Base-by-base conservation (phyloP, 2,113 vertebrate species). In the Cyprinodon tularosa region DNA sequence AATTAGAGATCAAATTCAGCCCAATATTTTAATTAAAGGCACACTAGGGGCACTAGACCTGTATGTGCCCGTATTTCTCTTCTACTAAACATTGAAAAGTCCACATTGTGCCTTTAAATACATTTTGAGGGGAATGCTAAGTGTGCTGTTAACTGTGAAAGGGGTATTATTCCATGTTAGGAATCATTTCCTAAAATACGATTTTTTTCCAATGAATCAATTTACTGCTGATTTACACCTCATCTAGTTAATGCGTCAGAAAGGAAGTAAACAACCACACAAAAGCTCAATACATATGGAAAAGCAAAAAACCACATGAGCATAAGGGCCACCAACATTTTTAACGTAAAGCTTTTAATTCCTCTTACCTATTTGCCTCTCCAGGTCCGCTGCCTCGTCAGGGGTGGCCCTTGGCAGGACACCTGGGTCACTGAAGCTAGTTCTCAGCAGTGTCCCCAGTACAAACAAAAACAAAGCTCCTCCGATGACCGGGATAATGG, bases 351-450 rank as follows among this genome's bases (percentile, higher is more conserved):
- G 0, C 29, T 65, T 64, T 40, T 7, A 65, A 12, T 1, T 8
- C n/a, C 65, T 81, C 86, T 96, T 96, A 98, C 97, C 97, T 95
- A 98, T 98, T 95, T 97, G 96, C 90, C 96, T 95, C 92, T 98
- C 97, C 91, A 98, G 93, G 93, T 98, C 96, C 29, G 97, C 95
- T 47, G 97, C 97, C 90, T 98, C 97, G 71, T 98, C 97, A 9
- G 95, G 93, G 4, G 95, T 96, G 87, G 97, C 97, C 7, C 97
- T 92, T 8, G 97, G 97, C 77, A 98, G 94, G 84, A 98, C 97
- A 63, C 97, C 97, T 0, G 97, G 97, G 82, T 98, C 97, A 80
- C 96, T 98, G 94, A 98, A 98, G 94, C 97, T 98, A 75, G 97
- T 98, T 48, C 97, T 95, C 53, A 98, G 93, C 90, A 98, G 93